These are phyloP conservation scores for Protobothrops flavoviridis DNA, from an alignment of 2,113 vertebrate genomes.

Conservation along the genomic window DNA sequence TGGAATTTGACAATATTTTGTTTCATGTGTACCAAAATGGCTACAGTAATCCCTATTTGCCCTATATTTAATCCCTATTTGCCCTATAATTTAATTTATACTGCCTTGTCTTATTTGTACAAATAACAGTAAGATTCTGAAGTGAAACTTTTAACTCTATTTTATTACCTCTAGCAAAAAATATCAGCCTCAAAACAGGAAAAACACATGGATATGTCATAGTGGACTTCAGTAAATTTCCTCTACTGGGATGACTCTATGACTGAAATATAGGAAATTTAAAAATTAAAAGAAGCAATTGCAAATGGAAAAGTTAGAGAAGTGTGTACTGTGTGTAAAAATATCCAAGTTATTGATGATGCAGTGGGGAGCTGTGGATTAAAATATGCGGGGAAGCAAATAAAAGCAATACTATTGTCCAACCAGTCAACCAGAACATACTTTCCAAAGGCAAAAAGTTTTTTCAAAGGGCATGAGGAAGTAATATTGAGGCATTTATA, in stretches of 20 bases:
- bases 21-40: not conserved
- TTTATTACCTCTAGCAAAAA: not conserved
- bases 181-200: not conserved
- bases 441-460: too few relatives aligned
- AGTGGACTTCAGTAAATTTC: not conserved
- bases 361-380: not conserved
- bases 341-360: not conserved
- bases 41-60: not conserved
- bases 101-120: constrained; percentile 5
- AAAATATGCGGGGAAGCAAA: too few relatives aligned
- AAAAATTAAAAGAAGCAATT: not conserved
- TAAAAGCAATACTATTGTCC: too few relatives aligned
- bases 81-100: not conserved
- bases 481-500: not conserved
- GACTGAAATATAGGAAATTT: not conserved
- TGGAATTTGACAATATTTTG: not conserved
- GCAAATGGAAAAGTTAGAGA: not conserved
- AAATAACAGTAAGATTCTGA: not conserved
- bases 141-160: not conserved
- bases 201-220: not conserved
- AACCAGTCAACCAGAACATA: too few relatives aligned
- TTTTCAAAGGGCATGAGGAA: too few relatives aligned
- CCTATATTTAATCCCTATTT: not conserved
- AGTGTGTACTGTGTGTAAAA: not conserved
- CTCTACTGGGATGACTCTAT: not conserved